Evolutionary conservation across 2,888 invertebrate species (phyloP).

Genomic region (Operophtera brumata): DNA sequence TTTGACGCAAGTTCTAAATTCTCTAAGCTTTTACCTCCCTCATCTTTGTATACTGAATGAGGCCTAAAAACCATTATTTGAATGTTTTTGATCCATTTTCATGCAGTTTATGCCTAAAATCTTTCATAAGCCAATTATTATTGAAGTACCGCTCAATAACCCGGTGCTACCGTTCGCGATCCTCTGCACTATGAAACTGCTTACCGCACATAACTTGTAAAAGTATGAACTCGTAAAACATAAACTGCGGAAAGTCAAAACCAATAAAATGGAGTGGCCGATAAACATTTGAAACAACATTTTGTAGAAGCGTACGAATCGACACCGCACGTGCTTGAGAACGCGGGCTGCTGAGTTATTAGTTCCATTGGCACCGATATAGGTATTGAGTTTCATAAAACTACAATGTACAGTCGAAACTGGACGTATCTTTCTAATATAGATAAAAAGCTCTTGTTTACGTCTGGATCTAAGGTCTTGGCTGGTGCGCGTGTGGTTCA

Average conservation of each 20-base stretch:
- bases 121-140: no score
- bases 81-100: background rate
- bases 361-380: background rate
- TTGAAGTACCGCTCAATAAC: background rate
- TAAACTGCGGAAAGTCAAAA: constrained; percentile 31
- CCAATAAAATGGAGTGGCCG: constrained; percentile 36
- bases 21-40: no score
- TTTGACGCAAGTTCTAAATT: no score
- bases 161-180: background rate
- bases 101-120: background rate
- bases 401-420: background rate
- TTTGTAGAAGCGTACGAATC: constrained; percentile 14
- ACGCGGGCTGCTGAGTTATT: constrained; percentile 8
- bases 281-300: constrained; percentile 32
- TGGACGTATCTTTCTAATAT: no score
- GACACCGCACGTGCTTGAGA: constrained; percentile 9
- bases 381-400: background rate
- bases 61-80: no score
- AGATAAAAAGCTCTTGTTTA: no score
- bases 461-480: no score
- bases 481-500: no score
- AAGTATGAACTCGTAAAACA: constrained; percentile 12
- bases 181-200: background rate
- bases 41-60: no score
- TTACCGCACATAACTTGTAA: background rate